Percentiles rank a stretch among this genome's conserved stretches.
phyloP scores from a whole-genome alignment of 2,113 vertebrate species.

The Campylomormyrus numenius region DNA sequence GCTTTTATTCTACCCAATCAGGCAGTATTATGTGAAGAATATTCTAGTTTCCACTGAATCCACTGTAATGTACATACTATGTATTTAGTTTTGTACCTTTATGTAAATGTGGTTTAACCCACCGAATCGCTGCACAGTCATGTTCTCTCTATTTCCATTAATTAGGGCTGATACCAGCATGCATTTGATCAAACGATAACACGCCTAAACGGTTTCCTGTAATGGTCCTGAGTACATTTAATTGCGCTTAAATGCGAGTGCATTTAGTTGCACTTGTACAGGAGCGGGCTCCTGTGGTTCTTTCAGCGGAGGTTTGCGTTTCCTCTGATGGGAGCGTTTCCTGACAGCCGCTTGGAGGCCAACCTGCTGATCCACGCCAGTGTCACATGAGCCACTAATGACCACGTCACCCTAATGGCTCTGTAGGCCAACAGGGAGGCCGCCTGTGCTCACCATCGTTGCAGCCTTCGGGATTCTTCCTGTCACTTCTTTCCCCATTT shows the following conservation, averaged over 20 bases:
- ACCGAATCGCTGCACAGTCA: background rate
- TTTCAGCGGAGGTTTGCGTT: constrained; percentile 26
- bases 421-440: constrained; percentile 44
- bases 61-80: background rate
- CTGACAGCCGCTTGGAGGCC: constrained; percentile 26
- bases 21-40: background rate
- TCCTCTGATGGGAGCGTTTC: constrained; percentile 4
- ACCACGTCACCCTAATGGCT: constrained; percentile 45
- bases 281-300: constrained; percentile 36
- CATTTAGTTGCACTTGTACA: constrained; percentile 32
- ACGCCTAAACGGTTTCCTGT: background rate
- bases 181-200: background rate
- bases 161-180: background rate
- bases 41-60: background rate
- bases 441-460: constrained; percentile 28
- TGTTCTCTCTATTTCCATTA: background rate
- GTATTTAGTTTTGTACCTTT: background rate
- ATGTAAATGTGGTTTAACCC: background rate
- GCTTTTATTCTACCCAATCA: background rate
- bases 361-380: constrained; percentile 32
- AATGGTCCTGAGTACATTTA: constrained; percentile 33
- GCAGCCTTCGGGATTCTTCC: constrained; percentile 37
- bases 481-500: constrained; percentile 26
- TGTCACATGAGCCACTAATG: constrained; percentile 46
- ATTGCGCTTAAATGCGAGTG: constrained; percentile 35